Conservation (phyloP, 2,888 invertebrate genomes). For the Blastobasis lacticolella region DNA sequence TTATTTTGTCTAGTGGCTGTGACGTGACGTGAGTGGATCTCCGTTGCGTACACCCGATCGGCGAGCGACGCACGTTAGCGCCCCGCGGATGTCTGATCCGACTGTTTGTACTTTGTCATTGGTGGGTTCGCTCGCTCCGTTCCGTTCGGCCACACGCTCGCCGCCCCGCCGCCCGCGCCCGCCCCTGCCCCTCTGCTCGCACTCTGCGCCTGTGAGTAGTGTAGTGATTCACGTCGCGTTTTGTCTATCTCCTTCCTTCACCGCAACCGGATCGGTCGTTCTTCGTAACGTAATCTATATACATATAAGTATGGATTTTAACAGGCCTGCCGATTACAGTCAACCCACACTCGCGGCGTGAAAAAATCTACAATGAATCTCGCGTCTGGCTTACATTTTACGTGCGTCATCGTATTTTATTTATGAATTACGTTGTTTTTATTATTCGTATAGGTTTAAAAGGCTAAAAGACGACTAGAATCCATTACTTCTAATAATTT, state of each 20-base stretch:
- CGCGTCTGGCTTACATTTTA: too few relatives aligned
- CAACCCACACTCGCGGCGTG: too few relatives aligned
- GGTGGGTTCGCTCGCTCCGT: slow-evolving; percentile 59
- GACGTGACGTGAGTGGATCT: slow-evolving; percentile 31
- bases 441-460: too few relatives aligned
- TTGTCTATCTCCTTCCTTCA: slow-evolving; percentile 73
- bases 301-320: slow-evolving; percentile 67
- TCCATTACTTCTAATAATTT: too few relatives aligned
- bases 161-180: slow-evolving; percentile 38
- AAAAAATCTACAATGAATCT: too few relatives aligned
- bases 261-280: slow-evolving; percentile 72
- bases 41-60: slow-evolving; percentile 29
- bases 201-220: slow-evolving; percentile 56
- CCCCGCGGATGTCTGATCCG: slow-evolving; percentile 63
- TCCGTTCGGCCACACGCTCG: slow-evolving; percentile 20
- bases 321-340: slow-evolving; percentile 38
- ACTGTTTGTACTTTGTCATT: slow-evolving; percentile 66
- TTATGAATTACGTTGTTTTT: too few relatives aligned
- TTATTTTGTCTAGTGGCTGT: slow-evolving; percentile 36
- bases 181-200: slow-evolving; percentile 39
- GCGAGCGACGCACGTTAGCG: slow-evolving; percentile 51
- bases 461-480: too few relatives aligned
- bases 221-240: slow-evolving; percentile 74
- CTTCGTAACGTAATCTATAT: slow-evolving; percentile 72
- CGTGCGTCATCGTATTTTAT: too few relatives aligned